Base-by-base conservation (phyloP, 1,140 invertebrate species). In the Prorops nasuta region DNA sequence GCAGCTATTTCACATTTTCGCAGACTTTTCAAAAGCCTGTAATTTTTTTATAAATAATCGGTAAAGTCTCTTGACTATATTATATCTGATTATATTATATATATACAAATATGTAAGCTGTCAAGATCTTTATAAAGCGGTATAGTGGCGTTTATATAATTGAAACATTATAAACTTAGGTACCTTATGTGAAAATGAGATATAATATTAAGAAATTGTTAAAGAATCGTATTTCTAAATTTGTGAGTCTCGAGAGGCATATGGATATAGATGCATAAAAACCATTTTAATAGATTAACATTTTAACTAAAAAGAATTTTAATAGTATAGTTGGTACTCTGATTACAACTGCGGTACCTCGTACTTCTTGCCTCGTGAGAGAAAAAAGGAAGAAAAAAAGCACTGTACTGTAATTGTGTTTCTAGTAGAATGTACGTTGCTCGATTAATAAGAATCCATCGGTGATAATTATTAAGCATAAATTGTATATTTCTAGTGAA, bases 211-310 rank as follows among this genome's bases (percentile, higher is more conserved):
- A 56, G 57, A 40, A 51, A 56, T 62, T 61, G 63, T 69, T 69
- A 69, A 64, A 67, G 56, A 62, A 60, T 62, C 41, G 66, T 69
- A 71, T 69, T 68, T 71, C 63, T 65, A 68, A 68, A 66, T 66
- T 70, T 69, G 43, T 24, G n/a, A 34, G 20, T 48, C 51, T 21
- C 44, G 56, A 65, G 35, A 60, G 55, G 58, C 60, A 58, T 62
- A 66, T 67, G 39, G 60, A 64, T 69, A 60, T 69, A 68, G 55
- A 66, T 69, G 60, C 69, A 71, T 68, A 69, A 66, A 72, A 63
- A 63, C 58, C 46, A 65, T 60, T 68, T 67, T 68, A 65, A 54
- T 71, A 73, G 68, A 58, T 42, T 57, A 67, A 56, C 56, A 56
- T 66, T 56, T 66, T 59, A 61, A 59, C 63, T 50, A 54, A 54